phyloP scores from a whole-genome alignment of 2,888 invertebrate species.

The Caenorhabditis wallacei region DNA sequence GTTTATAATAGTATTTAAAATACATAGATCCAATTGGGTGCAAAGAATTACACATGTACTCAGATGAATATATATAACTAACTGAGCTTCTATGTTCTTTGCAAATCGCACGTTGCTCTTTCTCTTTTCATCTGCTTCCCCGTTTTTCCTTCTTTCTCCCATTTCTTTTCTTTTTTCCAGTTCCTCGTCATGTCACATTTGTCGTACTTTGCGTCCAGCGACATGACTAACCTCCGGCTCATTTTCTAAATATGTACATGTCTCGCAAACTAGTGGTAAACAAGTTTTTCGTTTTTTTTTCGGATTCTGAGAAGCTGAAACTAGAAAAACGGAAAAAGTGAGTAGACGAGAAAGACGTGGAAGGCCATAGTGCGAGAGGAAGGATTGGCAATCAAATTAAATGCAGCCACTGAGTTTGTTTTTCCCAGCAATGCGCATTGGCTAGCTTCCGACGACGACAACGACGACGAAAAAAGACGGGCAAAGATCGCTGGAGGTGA shows the following conservation, averaged over 20 bases:
- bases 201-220: constrained; percentile 49
- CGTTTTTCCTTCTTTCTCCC: neutral
- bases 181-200: constrained; percentile 56
- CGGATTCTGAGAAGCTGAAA: constrained; percentile 40
- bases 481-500: constrained; percentile 45
- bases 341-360: constrained; percentile 17
- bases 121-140: constrained; percentile 22
- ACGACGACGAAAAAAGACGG: constrained; percentile 30
- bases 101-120: constrained; percentile 56
- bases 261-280: constrained; percentile 42
- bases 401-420: constrained; percentile 36
- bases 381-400: constrained; percentile 43
- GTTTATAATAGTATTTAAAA: neutral
- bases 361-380: constrained; percentile 29
- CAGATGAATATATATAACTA: neutral
- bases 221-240: constrained; percentile 43
- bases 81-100: constrained; percentile 43
- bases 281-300: constrained; percentile 36
- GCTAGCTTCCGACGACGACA: constrained; percentile 28
- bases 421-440: constrained; percentile 32
- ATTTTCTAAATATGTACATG: constrained; percentile 46
- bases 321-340: constrained; percentile 21
- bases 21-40: constrained; percentile 27
- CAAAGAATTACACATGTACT: constrained; percentile 38
- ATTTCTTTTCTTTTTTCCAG: constrained; percentile 18